Evolutionary conservation across 2,113 vertebrate genomes (phyloP).

Genomic region (Paedocypris sp.): DNA sequence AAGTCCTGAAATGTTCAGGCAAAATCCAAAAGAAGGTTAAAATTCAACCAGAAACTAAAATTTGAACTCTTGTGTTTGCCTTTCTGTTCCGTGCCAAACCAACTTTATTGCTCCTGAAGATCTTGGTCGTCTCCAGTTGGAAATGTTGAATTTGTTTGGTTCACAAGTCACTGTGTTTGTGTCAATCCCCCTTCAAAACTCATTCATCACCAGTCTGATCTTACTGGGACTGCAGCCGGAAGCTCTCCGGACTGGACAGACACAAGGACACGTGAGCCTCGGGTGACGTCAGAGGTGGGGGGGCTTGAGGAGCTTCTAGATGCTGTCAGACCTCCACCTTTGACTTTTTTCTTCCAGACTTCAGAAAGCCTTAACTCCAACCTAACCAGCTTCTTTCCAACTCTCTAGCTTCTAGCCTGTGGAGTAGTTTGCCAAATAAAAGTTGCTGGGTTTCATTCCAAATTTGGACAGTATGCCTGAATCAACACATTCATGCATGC

Average conservation of each 20-base stretch:
- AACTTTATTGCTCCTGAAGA: neutral
- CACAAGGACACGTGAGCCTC: constrained; percentile 39
- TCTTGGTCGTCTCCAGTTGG: constrained; percentile 44
- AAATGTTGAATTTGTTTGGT: constrained; percentile 14
- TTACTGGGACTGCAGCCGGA: no score
- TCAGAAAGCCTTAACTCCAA: constrained; percentile 31
- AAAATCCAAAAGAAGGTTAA: no score
- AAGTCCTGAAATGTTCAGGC: no score
- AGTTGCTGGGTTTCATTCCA: constrained; percentile 59
- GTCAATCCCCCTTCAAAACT: constrained; percentile 23
- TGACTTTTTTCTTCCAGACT: constrained; percentile 39
- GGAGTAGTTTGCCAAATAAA: constrained; percentile 1
- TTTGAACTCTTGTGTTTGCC: constrained; percentile 12
- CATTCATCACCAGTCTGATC: constrained; percentile 29
- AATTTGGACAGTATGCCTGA: no score
- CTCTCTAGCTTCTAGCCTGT: constrained; percentile 30
- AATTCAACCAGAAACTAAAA: no score
- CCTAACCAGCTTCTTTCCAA: constrained; percentile 13
- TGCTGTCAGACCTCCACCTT: constrained; percentile 40
- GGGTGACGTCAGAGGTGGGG: constrained; percentile 42
- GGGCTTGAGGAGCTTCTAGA: neutral
- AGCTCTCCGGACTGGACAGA: constrained; percentile 30
- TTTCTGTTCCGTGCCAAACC: neutral
- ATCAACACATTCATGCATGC: no score
- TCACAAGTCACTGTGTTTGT: constrained; percentile 51